Evolutionary conservation across 2,888 invertebrate species (phyloP), one percentile per base, ranked within the genome.

Genomic region (Smittia aterrima): DNA sequence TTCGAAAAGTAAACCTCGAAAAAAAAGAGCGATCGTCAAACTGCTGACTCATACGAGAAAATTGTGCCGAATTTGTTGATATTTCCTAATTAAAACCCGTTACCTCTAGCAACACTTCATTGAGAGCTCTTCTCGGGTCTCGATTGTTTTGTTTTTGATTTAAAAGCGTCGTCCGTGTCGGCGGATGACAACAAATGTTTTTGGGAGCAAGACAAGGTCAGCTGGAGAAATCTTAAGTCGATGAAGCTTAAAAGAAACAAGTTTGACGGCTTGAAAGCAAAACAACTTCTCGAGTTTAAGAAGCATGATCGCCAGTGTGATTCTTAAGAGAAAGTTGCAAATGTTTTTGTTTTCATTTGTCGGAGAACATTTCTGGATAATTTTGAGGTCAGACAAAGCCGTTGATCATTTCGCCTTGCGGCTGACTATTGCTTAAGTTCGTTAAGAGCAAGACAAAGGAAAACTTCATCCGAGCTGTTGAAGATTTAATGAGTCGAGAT

Each of bases 291-390:
- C n/a, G 47, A 47, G 9, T n/a, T 16, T 13, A 47, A 47, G 16
- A 6, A 11, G 47, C 32, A 47, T 6, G 47, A 47, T 32, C 32
- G 11, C 13, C 47, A 47, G 32, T n/a, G n/a, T n/a, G n/a, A 47
- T 47, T 47, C 47, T 47, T 13, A n/a, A 47, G 47, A 47, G 47
- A 47, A 47, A 47, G 47, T 47, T 47, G n/a, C 47, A 47, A 47
- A 16, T n/a, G n/a, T 32, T 32, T 32, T 47, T 47, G 9, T 47
- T 47, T 47, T n/a, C 47, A 47, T 47, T 16, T 13, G 16, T 7
- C 47, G 16, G n/a, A 47, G 47, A 47, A 47, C 47, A 11, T 47
- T 47, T 47, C 47, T 47, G 47, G 3, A 47, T 47, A 6, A 11
- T 13, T n/a, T n/a, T 47, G 47, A 16, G 47, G 47, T 47, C 47